A percentile compares a stretch with the other conserved stretches of the same genome.
Conservation (phyloP, 1,140 invertebrate species). For the Colletes latitarsis region DNA sequence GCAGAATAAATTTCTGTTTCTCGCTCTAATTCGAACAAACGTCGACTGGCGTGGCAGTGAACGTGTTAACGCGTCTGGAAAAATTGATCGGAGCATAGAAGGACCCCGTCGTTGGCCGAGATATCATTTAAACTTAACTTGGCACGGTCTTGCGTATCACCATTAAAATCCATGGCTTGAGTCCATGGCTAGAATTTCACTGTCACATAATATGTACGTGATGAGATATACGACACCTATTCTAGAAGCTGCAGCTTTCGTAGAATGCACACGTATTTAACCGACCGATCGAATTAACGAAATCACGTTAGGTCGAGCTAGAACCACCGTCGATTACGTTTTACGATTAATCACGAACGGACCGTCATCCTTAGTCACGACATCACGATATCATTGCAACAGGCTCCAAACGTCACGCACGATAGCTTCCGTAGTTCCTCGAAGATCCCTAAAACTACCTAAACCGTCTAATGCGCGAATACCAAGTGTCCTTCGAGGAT, state of each 20-base stretch:
- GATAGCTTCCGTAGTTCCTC: constrained; percentile 38
- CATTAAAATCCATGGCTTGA: constrained; percentile 79
- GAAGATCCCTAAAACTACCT: not conserved
- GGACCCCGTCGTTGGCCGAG: constrained; percentile 62
- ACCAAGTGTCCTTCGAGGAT: constrained; percentile 15
- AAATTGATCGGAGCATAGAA: constrained; percentile 25
- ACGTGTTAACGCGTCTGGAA: no score
- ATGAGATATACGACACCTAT: constrained; percentile 59
- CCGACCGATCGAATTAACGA: constrained; percentile 36
- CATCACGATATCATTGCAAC: constrained; percentile 23
- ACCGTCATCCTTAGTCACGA: not conserved
- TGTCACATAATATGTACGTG: constrained; percentile 59
- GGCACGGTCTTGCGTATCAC: constrained; percentile 71
- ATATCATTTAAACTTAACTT: constrained; percentile 62
- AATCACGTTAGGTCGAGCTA: constrained; percentile 37
- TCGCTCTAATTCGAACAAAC: no score
- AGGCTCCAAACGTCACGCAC: constrained; percentile 11
- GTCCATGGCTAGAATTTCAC: constrained; percentile 76
- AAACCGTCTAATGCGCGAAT: not conserved
- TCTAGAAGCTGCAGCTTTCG: constrained; percentile 72
- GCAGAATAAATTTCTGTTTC: no score
- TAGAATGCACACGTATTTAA: constrained; percentile 72
- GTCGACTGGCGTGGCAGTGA: no score
- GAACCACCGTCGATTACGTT: not conserved
- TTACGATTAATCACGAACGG: not conserved